These are phyloP conservation scores for Drosophila hawaiiensis DNA, from an alignment of 2,888 invertebrate genomes.

Conservation along the genomic window DNA sequence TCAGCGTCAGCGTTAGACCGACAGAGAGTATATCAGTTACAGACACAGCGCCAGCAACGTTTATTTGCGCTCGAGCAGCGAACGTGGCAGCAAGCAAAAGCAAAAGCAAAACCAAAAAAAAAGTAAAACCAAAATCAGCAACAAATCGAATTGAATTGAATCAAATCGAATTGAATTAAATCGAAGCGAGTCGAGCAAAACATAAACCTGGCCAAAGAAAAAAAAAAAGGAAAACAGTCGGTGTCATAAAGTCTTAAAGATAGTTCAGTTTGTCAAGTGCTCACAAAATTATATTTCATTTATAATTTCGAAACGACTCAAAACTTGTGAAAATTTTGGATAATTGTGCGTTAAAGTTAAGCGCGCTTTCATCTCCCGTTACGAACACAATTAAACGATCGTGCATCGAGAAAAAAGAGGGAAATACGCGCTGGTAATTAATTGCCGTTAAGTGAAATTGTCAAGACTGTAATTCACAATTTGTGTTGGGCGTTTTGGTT, in stretches of 20 bases:
- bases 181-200: slow-evolving; percentile 30
- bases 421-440: slow-evolving; percentile 26
- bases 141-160: slow-evolving; percentile 11
- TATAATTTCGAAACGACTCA: slow-evolving; percentile 33
- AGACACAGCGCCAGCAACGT: slow-evolving; percentile 74
- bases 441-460: slow-evolving; percentile 52
- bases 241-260: slow-evolving; percentile 16
- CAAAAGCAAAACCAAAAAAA: slow-evolving; percentile 33
- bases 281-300: slow-evolving; percentile 19
- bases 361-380: slow-evolving; percentile 51
- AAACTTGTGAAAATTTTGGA: slow-evolving; percentile 39
- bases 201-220: slow-evolving; percentile 6
- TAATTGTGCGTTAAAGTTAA: slow-evolving; percentile 16
- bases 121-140: slow-evolving; percentile 25
- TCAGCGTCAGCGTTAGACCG: slow-evolving; percentile 33
- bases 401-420: slow-evolving; percentile 6
- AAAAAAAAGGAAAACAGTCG: neutral
- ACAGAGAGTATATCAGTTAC: slow-evolving; percentile 82
- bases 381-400: slow-evolving; percentile 17
- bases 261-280: slow-evolving; percentile 41
- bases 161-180: slow-evolving; percentile 19
- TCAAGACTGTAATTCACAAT: slow-evolving; percentile 27
- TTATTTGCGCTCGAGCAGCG: slow-evolving; percentile 84
- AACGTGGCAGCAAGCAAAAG: slow-evolving; percentile 81
- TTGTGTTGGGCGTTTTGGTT: slow-evolving; percentile 17